Base-by-base conservation (phyloP, 2,113 vertebrate genomes). In the Cryptoleucopteryx plumbea region DNA sequence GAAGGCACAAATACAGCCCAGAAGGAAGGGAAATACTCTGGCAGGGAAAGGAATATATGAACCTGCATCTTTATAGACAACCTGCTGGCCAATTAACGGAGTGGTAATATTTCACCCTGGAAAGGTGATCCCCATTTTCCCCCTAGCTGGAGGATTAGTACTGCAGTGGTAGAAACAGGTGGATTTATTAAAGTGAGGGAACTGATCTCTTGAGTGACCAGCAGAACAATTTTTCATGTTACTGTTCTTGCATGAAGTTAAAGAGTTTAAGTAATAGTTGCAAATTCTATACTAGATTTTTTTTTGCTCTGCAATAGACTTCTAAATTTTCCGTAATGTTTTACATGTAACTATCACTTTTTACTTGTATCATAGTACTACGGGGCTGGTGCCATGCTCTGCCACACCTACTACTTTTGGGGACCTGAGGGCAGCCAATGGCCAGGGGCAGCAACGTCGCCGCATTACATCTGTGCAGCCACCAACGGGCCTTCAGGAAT, bases 371-470 rank as follows among this genome's bases (percentile, higher is more conserved):
- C n/a, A 11, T 97, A 99, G 99, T 97, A 99, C 99, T 34, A 99
- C 99, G n/a, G 99, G 99, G 93, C 98, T 99, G 95, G 99, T 99
- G 97, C 99, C 99, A 66, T 99, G 99, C 98, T 99, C 99, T 45
- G 98, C 99, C 98, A 99, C 99, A 59, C 99, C 99, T 96, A 99
- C 99, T 81, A 99, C 99, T 19, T 99, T 99, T 94, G 99, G 99
- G 95, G 99, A 99, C 98, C 98, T 99, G 93, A 98, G 99, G 97
- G 98, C 99, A 92, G 99, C 99, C 98, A 99, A 99, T 43, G 99
- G 99, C 90, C 99, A 99, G 98, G 99, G 99, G 63, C 99, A 99
- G 67, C 99, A 99, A 48, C 98, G 99, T 66, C 99, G 99, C 62
- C 98, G 99, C 52, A 99, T 99, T 94, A 99, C 99, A 95, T 99